Evolutionary conservation across 2,113 vertebrate species (phyloP).

Genomic region (Polypterus bichir): DNA sequence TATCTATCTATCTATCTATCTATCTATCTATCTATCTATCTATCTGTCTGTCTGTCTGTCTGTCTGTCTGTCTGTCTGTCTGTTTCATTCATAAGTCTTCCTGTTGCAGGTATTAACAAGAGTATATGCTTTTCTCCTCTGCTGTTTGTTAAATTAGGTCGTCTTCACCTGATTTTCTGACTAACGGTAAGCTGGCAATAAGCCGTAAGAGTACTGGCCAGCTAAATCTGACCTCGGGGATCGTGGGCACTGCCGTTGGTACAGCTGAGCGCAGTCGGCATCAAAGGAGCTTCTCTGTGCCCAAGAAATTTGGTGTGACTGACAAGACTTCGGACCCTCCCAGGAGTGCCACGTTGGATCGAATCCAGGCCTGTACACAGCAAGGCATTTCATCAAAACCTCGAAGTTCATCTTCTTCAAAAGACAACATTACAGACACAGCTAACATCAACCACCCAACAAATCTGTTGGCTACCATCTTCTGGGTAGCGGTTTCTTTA

Average conservation of each 20-base stretch:
- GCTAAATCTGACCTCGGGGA: conserved; percentile 71
- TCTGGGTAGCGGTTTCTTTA: conserved; percentile 90
- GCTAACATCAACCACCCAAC: conserved; percentile 82
- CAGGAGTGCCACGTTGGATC: conserved; percentile 86
- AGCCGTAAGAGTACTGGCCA: conserved; percentile 93
- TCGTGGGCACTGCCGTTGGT: conserved; percentile 40
- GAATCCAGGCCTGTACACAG: conserved; percentile 88
- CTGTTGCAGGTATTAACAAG: no score
- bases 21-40: no score
- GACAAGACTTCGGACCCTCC: conserved; percentile 74
- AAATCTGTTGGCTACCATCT: conserved; percentile 83
- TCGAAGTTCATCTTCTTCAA: conserved; percentile 74
- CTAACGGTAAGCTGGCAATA: conserved; percentile 72
- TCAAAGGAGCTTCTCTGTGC: conserved; percentile 91
- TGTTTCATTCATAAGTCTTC: not conserved
- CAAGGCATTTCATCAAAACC: conserved; percentile 65
- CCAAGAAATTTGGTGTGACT: conserved; percentile 91
- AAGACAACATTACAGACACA: conserved; percentile 76
- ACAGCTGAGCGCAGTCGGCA: conserved; percentile 77
- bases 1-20: no score
- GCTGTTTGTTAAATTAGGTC: conserved; percentile 38
- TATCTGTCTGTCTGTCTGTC: no score
- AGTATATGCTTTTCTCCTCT: not conserved
- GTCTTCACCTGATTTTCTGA: conserved; percentile 82
- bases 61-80: no score